These are phyloP conservation scores for Myodes glareolus DNA, from an alignment of 2,113 vertebrate species.

Conservation along the genomic window DNA sequence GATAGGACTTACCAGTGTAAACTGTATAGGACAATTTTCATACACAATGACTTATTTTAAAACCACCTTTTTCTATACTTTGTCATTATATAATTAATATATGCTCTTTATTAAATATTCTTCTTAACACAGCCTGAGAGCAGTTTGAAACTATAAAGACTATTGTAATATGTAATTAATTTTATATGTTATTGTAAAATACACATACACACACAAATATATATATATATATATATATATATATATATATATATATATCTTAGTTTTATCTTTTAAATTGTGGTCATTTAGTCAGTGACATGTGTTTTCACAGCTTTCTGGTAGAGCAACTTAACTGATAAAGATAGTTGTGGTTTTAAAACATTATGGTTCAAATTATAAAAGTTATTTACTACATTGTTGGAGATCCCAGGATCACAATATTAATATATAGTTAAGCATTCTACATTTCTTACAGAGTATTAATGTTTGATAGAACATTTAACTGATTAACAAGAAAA, in stretches of 20 bases:
- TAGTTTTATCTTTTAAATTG: neutral
- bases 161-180: neutral
- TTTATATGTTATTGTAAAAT: neutral
- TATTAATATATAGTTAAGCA: neutral
- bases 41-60: neutral
- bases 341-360: constrained; percentile 11
- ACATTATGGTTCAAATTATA: constrained; percentile 17
- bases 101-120: neutral
- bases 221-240: neutral
- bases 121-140: neutral
- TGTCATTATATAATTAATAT: neutral
- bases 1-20: neutral
- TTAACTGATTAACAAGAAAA: constrained; percentile 18
- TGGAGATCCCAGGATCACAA: neutral
- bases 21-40: neutral
- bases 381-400: neutral
- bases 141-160: neutral
- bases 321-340: constrained; percentile 33
- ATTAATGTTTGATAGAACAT: neutral
- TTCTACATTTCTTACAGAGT: neutral
- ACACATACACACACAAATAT: neutral
- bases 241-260: neutral
- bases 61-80: neutral
- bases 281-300: neutral
- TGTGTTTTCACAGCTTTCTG: neutral